Conservation (phyloP, 2,113 vertebrate genomes). For the Pipra filicauda region DNA sequence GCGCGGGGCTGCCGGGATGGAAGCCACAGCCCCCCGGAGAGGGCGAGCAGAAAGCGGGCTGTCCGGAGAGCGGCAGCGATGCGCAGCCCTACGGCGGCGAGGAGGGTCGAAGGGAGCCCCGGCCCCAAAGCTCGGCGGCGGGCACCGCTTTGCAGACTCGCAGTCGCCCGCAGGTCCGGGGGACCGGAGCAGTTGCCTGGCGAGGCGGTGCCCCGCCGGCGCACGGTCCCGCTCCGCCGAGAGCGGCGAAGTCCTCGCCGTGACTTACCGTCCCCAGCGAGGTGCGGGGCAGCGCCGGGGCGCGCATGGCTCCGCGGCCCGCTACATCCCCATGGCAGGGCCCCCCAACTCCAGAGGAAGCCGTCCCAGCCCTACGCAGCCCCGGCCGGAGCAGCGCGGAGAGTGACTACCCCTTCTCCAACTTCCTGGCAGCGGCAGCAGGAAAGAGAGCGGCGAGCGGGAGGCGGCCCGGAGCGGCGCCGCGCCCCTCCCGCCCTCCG, state of each 20-base stretch:
- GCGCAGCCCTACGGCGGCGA: background rate
- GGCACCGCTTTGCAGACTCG: background rate
- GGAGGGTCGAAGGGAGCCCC: background rate
- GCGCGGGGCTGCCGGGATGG: background rate
- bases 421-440: constrained; percentile 22
- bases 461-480: background rate
- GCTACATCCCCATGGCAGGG: constrained; percentile 24
- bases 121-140: background rate
- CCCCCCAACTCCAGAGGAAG: background rate
- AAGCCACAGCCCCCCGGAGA: background rate
- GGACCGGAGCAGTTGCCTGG: background rate
- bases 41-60: background rate
- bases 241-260: background rate
- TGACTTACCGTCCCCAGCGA: constrained; percentile 46
- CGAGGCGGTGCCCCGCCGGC: background rate
- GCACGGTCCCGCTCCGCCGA: background rate
- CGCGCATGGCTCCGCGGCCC: constrained; percentile 31
- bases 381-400: background rate
- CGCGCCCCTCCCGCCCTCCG: background rate
- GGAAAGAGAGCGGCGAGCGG: background rate
- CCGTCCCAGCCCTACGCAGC: background rate
- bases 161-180: background rate
- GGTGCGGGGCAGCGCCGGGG: constrained; percentile 3
- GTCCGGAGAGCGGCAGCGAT: background rate
- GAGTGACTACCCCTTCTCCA: background rate